phyloP scores from a whole-genome alignment of 2,113 vertebrate species.

The Phrynocephalus versicolor region DNA sequence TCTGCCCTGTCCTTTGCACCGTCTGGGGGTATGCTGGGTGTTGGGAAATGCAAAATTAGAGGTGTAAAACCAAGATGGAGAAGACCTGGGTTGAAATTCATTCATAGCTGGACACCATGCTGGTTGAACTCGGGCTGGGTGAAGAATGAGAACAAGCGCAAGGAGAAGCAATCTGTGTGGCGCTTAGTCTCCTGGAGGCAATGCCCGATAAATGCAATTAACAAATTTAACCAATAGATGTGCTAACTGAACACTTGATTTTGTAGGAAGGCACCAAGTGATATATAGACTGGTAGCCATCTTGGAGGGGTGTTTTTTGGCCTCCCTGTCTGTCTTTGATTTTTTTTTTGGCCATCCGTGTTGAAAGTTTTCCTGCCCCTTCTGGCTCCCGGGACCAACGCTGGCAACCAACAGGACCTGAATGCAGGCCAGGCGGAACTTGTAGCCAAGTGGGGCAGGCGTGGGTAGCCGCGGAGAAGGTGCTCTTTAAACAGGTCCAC shows the following conservation, averaged over 20 bases:
- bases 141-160: background rate
- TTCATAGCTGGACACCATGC: background rate
- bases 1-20: no score
- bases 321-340: background rate
- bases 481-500: no score
- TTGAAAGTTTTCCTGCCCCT: background rate
- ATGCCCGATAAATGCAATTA: background rate
- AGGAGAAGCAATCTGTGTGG: background rate
- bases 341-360: background rate
- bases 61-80: no score
- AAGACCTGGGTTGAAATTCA: background rate
- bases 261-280: background rate
- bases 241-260: background rate
- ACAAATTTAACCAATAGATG: background rate
- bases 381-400: background rate
- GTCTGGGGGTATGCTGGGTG: no score
- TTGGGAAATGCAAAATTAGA: no score
- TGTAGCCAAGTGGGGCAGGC: slow-evolving; percentile 1
- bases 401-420: background rate
- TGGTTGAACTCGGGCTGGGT: no score
- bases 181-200: background rate
- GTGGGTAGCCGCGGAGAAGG: no score
- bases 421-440: background rate
- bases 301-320: background rate
- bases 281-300: background rate